phyloP scores from a whole-genome alignment of 2,797 vertebrate species.

The Fundulus diaphanus region DNA sequence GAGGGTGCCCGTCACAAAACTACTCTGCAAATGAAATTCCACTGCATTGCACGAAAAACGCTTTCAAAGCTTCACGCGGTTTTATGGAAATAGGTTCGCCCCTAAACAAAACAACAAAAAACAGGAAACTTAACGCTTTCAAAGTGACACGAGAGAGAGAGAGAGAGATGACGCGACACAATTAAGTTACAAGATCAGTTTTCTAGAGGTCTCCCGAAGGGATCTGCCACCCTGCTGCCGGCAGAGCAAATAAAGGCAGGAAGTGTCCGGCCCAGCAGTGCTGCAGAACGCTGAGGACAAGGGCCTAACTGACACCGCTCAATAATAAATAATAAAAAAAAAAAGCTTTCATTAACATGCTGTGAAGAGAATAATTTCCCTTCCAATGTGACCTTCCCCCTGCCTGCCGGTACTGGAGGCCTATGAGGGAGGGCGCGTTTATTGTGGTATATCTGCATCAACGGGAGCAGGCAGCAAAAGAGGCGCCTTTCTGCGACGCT shows the following conservation, averaged over 20 bases:
- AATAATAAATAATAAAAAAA: too few species aligned
- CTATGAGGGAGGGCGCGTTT: conserved; percentile 73
- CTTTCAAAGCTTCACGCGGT: background rate
- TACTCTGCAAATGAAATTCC: background rate
- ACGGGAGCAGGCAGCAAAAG: conserved; percentile 29
- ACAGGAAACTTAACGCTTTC: background rate
- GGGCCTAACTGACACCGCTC: conserved; percentile 58
- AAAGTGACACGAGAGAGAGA: conserved; percentile 3
- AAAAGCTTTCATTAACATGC: conserved; percentile 73
- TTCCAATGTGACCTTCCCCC: conserved; percentile 78
- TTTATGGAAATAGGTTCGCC: background rate
- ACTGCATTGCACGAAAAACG: conserved; percentile 18
- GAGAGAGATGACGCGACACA: background rate
- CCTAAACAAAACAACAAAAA: background rate
- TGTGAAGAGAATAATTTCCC: conserved; percentile 77
- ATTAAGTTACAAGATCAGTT: conserved; percentile 28
- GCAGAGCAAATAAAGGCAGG: conserved; percentile 65
- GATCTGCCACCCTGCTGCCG: conserved; percentile 46
- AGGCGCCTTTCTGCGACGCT: conserved; percentile 66
- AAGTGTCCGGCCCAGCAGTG: conserved; percentile 48
- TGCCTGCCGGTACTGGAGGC: conserved; percentile 71
- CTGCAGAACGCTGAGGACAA: conserved; percentile 62
- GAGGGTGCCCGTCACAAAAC: conserved; percentile 36
- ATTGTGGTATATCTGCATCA: conserved; percentile 78
- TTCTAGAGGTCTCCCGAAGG: conserved; percentile 35